These are phyloP conservation scores for Drosophila borborema DNA, from an alignment of 2,888 invertebrate species.

Conservation along the genomic window DNA sequence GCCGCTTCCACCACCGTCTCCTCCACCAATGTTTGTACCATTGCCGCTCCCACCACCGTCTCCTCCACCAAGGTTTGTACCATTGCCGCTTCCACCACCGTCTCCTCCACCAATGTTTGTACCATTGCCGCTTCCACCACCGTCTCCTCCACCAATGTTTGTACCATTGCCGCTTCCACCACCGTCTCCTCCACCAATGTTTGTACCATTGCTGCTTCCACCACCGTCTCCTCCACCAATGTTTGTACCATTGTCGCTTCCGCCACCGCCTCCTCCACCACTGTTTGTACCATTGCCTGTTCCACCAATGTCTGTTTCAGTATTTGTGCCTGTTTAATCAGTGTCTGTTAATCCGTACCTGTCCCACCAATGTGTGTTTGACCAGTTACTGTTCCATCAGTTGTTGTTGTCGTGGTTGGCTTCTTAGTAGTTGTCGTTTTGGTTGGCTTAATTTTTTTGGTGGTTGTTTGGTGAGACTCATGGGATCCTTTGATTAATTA, in stretches of 20 bases:
- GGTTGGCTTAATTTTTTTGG: neutral
- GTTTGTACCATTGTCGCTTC: neutral
- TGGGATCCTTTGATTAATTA: neutral
- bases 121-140: neutral
- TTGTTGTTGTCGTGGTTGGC: neutral
- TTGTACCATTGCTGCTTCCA: neutral
- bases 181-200: neutral
- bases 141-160: neutral
- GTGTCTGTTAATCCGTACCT: neutral
- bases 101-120: neutral
- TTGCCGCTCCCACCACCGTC: no score
- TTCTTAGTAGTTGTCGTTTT: neutral
- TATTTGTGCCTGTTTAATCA: neutral
- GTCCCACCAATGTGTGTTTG: neutral
- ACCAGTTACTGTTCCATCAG: neutral
- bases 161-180: neutral
- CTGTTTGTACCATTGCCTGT: neutral
- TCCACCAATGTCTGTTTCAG: neutral
- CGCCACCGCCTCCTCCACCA: neutral
- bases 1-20: neutral
- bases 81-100: neutral
- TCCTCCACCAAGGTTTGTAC: neutral
- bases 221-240: neutral
- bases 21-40: neutral
- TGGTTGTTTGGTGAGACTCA: neutral